Percentiles rank a stretch among this genome's conserved stretches.
Conservation (phyloP, 2,888 invertebrate genomes). For the Craniophora ligustri region DNA sequence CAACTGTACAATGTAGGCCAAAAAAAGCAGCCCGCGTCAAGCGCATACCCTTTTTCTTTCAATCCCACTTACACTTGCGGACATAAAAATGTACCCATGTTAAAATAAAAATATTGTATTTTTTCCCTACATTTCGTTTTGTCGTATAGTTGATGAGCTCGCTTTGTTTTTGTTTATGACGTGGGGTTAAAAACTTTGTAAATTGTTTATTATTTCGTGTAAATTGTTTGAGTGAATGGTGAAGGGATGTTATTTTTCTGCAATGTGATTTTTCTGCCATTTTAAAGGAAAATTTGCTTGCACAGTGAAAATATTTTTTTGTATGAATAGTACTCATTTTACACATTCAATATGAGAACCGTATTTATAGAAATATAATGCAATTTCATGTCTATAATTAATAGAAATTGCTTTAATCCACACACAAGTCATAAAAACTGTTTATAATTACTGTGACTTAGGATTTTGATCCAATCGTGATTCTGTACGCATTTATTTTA, state of each 20-base stretch:
- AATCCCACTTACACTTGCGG: conserved; percentile 47
- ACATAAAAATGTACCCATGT: conserved; percentile 36
- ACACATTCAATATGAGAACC: no score
- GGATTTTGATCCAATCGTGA: no score
- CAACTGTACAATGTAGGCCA: conserved; percentile 27
- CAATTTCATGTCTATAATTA: no score
- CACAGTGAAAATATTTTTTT: no score
- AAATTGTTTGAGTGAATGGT: conserved; percentile 20
- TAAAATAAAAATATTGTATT: conserved; percentile 28
- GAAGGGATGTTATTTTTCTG: conserved; percentile 2
- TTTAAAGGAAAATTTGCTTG: background rate
- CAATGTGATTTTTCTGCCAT: background rate
- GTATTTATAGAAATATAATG: no score
- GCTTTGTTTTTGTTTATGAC: conserved; percentile 22
- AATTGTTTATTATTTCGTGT: conserved; percentile 14
- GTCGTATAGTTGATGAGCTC: conserved; percentile 13
- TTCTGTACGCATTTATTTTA: no score
- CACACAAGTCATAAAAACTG: no score
- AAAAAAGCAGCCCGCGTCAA: conserved; percentile 61
- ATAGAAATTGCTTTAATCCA: no score
- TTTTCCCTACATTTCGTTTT: conserved; percentile 34
- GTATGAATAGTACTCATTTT: no score
- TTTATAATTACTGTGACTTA: no score
- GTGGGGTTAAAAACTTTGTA: conserved; percentile 24
- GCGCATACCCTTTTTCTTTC: conserved; percentile 58